Conservation (phyloP, 2,888 invertebrate genomes). For the Agriopis aurantiaria region DNA sequence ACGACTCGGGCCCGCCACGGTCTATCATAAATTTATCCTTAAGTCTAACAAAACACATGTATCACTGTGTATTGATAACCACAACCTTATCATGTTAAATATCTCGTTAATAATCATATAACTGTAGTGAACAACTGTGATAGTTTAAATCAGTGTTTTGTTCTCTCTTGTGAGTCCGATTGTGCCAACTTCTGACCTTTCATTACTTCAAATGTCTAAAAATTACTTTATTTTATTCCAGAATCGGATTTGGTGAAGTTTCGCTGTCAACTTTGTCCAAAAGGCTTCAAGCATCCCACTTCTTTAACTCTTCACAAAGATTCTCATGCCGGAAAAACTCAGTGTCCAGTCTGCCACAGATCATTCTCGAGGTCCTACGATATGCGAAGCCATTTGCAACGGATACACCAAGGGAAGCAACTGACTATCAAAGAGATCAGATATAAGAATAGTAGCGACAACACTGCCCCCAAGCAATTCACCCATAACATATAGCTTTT, state of each 20-base stretch:
- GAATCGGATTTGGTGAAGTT: conserved; percentile 86
- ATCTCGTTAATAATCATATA: too few relatives aligned
- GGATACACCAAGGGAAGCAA: conserved; percentile 87
- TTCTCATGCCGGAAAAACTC: conserved; percentile 88
- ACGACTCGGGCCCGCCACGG: too few relatives aligned
- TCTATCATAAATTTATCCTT: too few relatives aligned
- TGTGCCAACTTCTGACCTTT: too few relatives aligned
- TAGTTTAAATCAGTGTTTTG: too few relatives aligned
- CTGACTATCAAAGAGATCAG: conserved; percentile 82
- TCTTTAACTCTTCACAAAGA: conserved; percentile 88
- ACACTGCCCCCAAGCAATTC: conserved; percentile 73
- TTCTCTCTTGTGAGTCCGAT: too few relatives aligned
- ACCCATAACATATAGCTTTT: conserved; percentile 74
- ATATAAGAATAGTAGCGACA: conserved; percentile 78
- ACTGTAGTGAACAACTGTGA: too few relatives aligned
- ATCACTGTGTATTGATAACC: too few relatives aligned
- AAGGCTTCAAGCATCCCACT: conserved; percentile 88
- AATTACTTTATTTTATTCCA: conserved; percentile 57
- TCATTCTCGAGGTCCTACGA: conserved; percentile 88
- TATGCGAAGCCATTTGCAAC: conserved; percentile 87
- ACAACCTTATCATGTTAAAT: too few relatives aligned
- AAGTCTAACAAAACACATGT: too few relatives aligned
- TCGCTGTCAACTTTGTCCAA: conserved; percentile 87
- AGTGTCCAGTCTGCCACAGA: conserved; percentile 87
- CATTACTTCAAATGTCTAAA: background rate